These are phyloP conservation scores for Habroteleia sp. DNA, from an alignment of 2,888 invertebrate species.

Conservation along the genomic window DNA sequence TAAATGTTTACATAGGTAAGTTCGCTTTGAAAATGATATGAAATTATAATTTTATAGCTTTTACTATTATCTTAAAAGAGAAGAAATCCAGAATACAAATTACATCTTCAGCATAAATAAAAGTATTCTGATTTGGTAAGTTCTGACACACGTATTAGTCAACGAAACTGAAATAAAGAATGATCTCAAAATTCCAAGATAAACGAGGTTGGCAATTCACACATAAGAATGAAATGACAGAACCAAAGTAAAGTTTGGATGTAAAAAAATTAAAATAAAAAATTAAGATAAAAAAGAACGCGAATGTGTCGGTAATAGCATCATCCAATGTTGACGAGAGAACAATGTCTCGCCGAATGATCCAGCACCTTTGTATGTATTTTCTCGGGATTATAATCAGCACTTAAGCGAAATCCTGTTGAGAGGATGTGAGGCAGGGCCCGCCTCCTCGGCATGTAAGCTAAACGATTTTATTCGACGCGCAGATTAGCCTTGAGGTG, in stretches of 20 bases:
- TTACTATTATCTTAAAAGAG: no score
- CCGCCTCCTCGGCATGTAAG: slow-evolving; percentile 67
- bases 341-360: slow-evolving; percentile 73
- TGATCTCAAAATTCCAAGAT: no score
- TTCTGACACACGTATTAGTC: no score
- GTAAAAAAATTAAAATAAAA: slow-evolving; percentile 9
- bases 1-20: no score
- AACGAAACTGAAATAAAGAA: no score
- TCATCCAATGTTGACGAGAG: slow-evolving; percentile 64
- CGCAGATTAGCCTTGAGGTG: slow-evolving; percentile 68
- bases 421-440: slow-evolving; percentile 63
- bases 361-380: slow-evolving; percentile 70
- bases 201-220: no score
- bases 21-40: no score
- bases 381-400: slow-evolving; percentile 74
- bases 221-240: not conserved
- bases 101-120: no score
- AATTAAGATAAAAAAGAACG: no score
- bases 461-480: slow-evolving; percentile 76
- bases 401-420: slow-evolving; percentile 71
- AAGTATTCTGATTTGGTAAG: no score
- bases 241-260: slow-evolving; percentile 25
- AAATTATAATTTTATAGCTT: no score
- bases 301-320: slow-evolving; percentile 53
- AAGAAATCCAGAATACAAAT: no score